A percentile compares a stretch with the other conserved stretches of the same genome.
Conservation (phyloP, 1,140 invertebrate species). For the Planococcus citri region DNA sequence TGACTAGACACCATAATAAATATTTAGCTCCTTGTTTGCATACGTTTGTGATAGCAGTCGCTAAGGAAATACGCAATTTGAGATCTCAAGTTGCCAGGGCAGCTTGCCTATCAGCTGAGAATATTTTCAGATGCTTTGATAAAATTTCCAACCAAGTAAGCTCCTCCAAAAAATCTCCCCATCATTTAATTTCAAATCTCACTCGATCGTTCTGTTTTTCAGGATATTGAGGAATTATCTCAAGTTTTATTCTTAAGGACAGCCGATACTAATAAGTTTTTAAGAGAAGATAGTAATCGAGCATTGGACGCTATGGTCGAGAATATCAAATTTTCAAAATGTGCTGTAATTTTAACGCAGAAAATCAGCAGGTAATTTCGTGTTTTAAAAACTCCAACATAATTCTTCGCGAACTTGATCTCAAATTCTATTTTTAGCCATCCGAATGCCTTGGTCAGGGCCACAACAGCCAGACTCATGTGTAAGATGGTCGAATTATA, state of each 20-base stretch:
- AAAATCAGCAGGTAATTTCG: slow-evolving; percentile 46
- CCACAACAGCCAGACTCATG: slow-evolving; percentile 64
- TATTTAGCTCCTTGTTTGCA: slow-evolving; percentile 45
- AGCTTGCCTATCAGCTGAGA: slow-evolving; percentile 63
- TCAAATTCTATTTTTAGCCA: slow-evolving; percentile 43
- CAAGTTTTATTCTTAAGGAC: slow-evolving; percentile 68
- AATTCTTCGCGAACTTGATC: neutral
- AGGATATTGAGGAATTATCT: slow-evolving; percentile 77
- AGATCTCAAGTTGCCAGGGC: slow-evolving; percentile 78
- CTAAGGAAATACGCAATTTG: slow-evolving; percentile 69
- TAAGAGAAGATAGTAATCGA: slow-evolving; percentile 71
- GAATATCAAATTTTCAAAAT: slow-evolving; percentile 45
- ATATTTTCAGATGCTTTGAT: slow-evolving; percentile 57
- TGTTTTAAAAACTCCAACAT: neutral
- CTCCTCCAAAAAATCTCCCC: slow-evolving; percentile 24
- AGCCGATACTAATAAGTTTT: slow-evolving; percentile 84
- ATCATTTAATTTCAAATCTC: no score
- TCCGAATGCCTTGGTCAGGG: slow-evolving; percentile 71
- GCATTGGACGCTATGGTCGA: slow-evolving; percentile 69
- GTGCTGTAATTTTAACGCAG: slow-evolving; percentile 42
- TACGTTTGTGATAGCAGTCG: slow-evolving; percentile 52
- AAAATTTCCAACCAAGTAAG: slow-evolving; percentile 61
- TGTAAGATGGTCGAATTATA: slow-evolving; percentile 49
- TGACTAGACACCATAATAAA: slow-evolving; percentile 53
- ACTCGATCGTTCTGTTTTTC: slow-evolving; percentile 27